These are phyloP conservation scores for Galbula dea DNA, from an alignment of 2,113 vertebrate genomes.

Conservation along the genomic window DNA sequence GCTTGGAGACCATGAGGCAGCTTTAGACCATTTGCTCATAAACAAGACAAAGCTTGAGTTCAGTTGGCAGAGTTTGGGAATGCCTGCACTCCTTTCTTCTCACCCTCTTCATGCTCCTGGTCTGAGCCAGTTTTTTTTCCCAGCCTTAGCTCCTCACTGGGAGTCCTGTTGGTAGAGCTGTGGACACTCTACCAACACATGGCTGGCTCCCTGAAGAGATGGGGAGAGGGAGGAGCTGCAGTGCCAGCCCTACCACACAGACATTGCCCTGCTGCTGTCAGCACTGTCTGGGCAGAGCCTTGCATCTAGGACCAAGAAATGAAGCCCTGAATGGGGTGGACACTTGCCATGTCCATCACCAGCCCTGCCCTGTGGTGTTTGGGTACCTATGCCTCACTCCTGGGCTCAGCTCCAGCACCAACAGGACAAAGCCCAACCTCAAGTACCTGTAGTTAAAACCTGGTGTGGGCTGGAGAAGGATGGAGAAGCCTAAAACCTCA, in stretches of 20 bases:
- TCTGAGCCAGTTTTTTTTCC: neutral
- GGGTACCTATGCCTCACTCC: neutral
- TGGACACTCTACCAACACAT: neutral
- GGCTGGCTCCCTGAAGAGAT: neutral
- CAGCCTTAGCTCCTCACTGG: neutral
- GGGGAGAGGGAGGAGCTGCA: neutral
- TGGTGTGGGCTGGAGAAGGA: neutral
- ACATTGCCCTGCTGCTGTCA: neutral
- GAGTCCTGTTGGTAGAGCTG: neutral
- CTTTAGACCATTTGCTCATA: neutral
- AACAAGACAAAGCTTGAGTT: too few relatives aligned
- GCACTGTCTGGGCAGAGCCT: neutral
- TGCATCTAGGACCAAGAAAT: neutral
- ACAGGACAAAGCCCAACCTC: neutral
- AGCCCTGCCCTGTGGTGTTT: rapidly evolving
- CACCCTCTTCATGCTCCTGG: neutral
- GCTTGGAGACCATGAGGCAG: neutral
- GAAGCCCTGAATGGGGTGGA: neutral
- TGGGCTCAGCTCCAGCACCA: neutral
- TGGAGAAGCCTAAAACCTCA: neutral
- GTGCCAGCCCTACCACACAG: neutral
- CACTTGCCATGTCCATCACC: neutral
- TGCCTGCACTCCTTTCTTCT: neutral
- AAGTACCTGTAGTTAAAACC: neutral
- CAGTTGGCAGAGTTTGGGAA: neutral